Evolutionary conservation across 2,888 invertebrate species (phyloP), one percentile per base, ranked within the genome.

Genomic region (Willowsia nigromaculata): DNA sequence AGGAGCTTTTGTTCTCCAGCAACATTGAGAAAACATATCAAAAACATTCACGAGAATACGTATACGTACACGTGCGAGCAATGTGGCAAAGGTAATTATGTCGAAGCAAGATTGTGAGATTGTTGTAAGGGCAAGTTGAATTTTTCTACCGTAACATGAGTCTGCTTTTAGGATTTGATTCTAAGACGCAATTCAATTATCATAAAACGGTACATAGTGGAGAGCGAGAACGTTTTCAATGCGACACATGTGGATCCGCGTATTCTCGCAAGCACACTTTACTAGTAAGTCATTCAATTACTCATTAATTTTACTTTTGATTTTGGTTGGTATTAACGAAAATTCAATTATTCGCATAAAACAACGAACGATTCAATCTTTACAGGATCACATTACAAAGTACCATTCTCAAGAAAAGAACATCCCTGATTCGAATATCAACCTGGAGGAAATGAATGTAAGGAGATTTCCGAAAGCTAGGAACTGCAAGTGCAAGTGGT

Each of bases 1-100:
- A n/a, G n/a, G 9, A 15, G 47, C 9, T 86, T 65, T 27, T 22
- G 22, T 7, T 53, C 59, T 11, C 15, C 3, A 6, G 37, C 3
- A 5, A 15, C 18, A n/a, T 18, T 86, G 0, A 18, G 27, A 25
- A 18, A 53, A 25, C 86, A 86, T 18, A 50, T 78, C 9, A 86
- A 37, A 33, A 86, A 37, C 22, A 80, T 62, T 15, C 65, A 86
- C 33, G 78, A 76, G 18, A 80, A 86, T 30, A 59, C 6, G 6
- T 86, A 50, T 30, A 80, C 7, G 11, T 68, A 65, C 43, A 65
- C n/a, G 0, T 86, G 86, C 53, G 80, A 78, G 25, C 9, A n/a
- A 1, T 86, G 86, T 68, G 86, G 86, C 2, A 78, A 80, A 40
- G 86, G 86, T 78, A 50, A n/a, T n/a, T n/a, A n/a, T n/a, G n/a